Evolutionary conservation across 2,113 vertebrate genomes (phyloP), one percentile per base, ranked within the genome.

Genomic region (Microtus montanus): DNA sequence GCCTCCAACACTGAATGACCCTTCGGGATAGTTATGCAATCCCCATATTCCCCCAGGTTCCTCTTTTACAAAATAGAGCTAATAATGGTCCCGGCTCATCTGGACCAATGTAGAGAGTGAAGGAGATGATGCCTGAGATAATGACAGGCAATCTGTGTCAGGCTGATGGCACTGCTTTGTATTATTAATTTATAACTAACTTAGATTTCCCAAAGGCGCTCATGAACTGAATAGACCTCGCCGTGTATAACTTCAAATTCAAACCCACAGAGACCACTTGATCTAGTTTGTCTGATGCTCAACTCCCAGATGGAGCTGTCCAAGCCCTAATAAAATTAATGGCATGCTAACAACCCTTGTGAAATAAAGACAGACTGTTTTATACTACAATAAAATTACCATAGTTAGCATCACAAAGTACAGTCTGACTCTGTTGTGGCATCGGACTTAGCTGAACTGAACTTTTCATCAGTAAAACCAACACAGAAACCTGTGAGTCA

Each of bases 261-360:
- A 87, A 90, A 91, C 64, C 85, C 84, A 79, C 28, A 91, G 78
- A 85, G 49, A 90, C 22, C 44, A 75, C 24, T 33, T 87, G 68
- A 87, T 38, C 63, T 52, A 78, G n/a, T 73, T 90, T 91, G 84
- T 91, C 52, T 91, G 74, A 87, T 20, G n/a, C 13, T 71, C 86
- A 73, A 41, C 38, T 44, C 54, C 61, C 52, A 93, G 92, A 89
- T 24, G 33, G 33, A 61, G 49, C 30, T 66, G 19, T 68, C 41
- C n/a, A 64, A 47, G 52, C 41, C 75, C 41, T 90, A 93, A 89
- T 64, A 77, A 89, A 95, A 83, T 15, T 66, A 3, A n/a, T 64
- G 74, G 28, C 41, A 82, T 35, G 44, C 66, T 86, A 94, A 58
- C 75, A 92, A 58, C 11, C 33, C 79, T 89, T 75, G 49, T 38